These are phyloP conservation scores for Lasioglossum albipes DNA, from an alignment of 1,140 invertebrate genomes.

Conservation along the genomic window DNA sequence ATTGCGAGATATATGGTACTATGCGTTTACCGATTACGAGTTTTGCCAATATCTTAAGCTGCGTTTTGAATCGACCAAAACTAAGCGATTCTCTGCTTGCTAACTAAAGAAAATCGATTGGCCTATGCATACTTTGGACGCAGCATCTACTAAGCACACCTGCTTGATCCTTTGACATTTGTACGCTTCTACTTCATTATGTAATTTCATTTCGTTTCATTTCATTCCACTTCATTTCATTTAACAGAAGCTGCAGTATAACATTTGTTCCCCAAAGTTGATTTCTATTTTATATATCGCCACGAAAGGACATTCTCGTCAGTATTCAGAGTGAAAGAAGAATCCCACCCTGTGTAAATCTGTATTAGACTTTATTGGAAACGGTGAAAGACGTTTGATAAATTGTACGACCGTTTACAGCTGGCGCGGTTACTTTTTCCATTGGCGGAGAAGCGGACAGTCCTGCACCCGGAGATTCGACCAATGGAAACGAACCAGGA, in stretches of 20 bases:
- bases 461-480: constrained; percentile 73
- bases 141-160: not conserved
- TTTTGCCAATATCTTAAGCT: not conserved
- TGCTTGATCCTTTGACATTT: constrained; percentile 8
- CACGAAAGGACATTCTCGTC: not conserved
- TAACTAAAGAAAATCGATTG: not conserved
- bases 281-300: not conserved
- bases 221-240: no score
- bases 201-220: no score
- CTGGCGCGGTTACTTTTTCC: constrained; percentile 77
- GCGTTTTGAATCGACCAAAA: not conserved
- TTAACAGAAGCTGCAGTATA: not conserved
- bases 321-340: not conserved
- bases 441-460: constrained; percentile 79
- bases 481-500: constrained; percentile 75
- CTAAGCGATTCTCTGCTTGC: not conserved
- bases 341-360: not conserved
- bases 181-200: not conserved
- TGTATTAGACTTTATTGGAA: not conserved
- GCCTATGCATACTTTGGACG: not conserved
- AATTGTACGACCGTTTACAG: constrained; percentile 54
- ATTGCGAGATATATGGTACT: not conserved
- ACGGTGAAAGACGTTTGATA: not conserved
- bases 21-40: not conserved
- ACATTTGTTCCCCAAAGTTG: not conserved